These are phyloP conservation scores for Astyanax mexicanus DNA, from an alignment of 2,797 vertebrate genomes.

Conservation along the genomic window DNA sequence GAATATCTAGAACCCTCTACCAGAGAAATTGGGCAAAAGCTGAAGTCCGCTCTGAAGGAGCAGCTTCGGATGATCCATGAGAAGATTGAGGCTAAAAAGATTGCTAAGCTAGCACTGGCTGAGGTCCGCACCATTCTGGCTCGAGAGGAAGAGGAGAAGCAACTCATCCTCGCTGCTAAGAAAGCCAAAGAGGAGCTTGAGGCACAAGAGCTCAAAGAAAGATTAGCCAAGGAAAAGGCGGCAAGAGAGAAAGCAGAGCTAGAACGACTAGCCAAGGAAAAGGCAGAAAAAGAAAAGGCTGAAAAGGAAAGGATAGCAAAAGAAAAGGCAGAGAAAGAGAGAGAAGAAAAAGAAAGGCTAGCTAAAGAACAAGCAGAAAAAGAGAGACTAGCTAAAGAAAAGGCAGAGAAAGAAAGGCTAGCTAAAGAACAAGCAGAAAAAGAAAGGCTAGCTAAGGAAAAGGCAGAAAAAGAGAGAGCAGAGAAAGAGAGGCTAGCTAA, in stretches of 20 bases:
- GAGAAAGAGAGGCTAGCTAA: conserved; percentile 8
- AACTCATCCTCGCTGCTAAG: conserved; percentile 56
- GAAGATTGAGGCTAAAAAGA: conserved; percentile 83
- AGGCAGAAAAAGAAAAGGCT: conserved; percentile 11
- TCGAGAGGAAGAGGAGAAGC: conserved; percentile 75
- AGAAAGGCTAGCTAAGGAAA: conserved; percentile 37
- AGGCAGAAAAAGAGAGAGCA: background rate
- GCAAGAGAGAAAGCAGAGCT: background rate
- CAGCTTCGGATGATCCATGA: conserved; percentile 84
- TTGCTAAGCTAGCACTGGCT: conserved; percentile 76
- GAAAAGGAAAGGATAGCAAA: conserved; percentile 34
- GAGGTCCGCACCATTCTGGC: conserved; percentile 79
- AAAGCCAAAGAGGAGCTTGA: conserved; percentile 57
- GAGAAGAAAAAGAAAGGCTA: conserved; percentile 1
- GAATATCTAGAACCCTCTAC: conserved; percentile 59
- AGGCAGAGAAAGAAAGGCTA: background rate
- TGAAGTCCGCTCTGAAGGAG: conserved; percentile 83
- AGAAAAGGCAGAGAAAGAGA: conserved; percentile 28
- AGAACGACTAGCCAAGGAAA: conserved; percentile 21
- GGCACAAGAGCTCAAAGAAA: background rate
- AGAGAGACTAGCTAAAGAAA: background rate
- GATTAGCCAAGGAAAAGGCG: background rate
- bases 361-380: conserved; percentile 9
- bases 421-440: conserved; percentile 32
- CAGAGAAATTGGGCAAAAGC: conserved; percentile 67